phyloP scores from a whole-genome alignment of 2,113 vertebrate species.

The Gavialis gangeticus region DNA sequence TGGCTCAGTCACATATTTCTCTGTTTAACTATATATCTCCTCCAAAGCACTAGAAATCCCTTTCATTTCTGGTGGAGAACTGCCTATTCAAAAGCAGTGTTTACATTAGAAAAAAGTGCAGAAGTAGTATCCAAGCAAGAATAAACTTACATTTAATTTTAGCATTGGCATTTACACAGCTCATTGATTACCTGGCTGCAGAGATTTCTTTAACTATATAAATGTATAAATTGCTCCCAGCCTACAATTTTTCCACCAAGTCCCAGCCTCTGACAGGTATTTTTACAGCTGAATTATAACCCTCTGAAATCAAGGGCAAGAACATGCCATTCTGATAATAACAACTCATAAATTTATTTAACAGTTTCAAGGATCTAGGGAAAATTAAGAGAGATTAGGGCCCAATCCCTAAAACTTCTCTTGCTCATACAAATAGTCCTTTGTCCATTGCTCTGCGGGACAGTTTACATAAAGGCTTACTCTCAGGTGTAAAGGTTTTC shows the following conservation, averaged over 20 bases:
- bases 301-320: neutral
- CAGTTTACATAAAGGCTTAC: neutral
- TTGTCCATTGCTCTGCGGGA: neutral
- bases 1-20: neutral
- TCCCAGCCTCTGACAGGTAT: neutral
- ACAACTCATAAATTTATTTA: neutral
- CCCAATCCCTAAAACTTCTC: neutral
- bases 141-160: slow-evolving; percentile 21
- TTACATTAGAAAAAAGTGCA: neutral
- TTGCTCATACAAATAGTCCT: neutral
- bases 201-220: neutral
- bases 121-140: neutral
- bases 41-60: neutral
- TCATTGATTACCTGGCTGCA: slow-evolving; percentile 2
- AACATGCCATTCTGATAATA: neutral
- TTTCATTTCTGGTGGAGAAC: neutral
- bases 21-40: neutral
- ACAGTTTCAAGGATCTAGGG: neutral
- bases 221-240: neutral
- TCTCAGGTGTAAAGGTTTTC: neutral
- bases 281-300: neutral
- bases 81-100: neutral
- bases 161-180: neutral
- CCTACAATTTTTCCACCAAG: neutral
- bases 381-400: neutral